Evolutionary conservation across 2,888 invertebrate genomes (phyloP).

Genomic region (Spialia ferax): DNA sequence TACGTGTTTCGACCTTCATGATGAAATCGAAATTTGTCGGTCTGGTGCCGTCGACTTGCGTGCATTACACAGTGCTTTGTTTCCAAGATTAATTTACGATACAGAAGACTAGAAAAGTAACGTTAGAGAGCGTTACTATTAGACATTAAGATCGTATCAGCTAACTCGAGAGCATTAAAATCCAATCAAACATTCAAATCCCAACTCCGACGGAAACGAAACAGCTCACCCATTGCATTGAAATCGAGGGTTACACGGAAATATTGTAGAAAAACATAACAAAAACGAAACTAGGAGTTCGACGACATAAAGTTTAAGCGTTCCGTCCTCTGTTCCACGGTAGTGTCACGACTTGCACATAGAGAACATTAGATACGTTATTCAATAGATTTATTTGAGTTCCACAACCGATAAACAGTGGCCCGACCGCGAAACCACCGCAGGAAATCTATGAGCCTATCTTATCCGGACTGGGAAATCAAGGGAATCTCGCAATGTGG

Average conservation of each 20-base stretch:
- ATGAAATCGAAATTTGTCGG: constrained; percentile 72
- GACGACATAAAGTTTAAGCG: constrained; percentile 61
- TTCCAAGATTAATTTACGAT: constrained; percentile 32
- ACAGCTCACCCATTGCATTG: constrained; percentile 30
- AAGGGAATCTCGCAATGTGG: constrained; percentile 75
- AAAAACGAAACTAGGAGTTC: constrained; percentile 45
- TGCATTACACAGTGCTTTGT: constrained; percentile 29
- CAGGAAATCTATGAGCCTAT: constrained; percentile 77
- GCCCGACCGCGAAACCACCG: constrained; percentile 79
- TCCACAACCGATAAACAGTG: constrained; percentile 75
- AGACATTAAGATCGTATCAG: constrained; percentile 27
- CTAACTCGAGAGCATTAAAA: constrained; percentile 21
- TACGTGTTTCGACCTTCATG: constrained; percentile 67
- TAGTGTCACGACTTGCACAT: constrained; percentile 75
- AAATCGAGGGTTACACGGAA: constrained; percentile 45
- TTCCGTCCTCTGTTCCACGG: constrained; percentile 62
- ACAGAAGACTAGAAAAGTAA: constrained; percentile 18
- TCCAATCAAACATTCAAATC: constrained; percentile 23
- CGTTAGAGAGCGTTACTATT: constrained; percentile 11
- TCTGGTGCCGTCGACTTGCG: constrained; percentile 47
- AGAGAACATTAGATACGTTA: constrained; percentile 70
- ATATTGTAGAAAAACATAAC: constrained; percentile 42
- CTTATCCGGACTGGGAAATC: constrained; percentile 79
- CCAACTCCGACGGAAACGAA: constrained; percentile 39
- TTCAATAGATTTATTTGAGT: constrained; percentile 80